phyloP scores from a whole-genome alignment of 2,797 vertebrate genomes.

The Pseudochirops corinnae region DNA sequence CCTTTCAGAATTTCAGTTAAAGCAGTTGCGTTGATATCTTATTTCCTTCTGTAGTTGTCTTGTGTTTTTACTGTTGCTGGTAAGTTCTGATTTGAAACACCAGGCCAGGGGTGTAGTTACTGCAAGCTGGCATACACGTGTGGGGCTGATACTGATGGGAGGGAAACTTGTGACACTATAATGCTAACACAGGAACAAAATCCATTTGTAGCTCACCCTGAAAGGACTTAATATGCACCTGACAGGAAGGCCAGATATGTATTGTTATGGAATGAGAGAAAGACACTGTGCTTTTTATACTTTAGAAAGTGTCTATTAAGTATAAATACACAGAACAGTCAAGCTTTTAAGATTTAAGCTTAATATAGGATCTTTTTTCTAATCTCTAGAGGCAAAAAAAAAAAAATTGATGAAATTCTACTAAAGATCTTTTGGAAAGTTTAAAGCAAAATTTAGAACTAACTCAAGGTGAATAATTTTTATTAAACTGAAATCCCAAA shows the following conservation, averaged over 20 bases:
- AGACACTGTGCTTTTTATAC: conserved; percentile 47
- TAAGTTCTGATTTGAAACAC: conserved; percentile 37
- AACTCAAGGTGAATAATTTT: conserved; percentile 46
- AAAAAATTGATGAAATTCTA: conserved; percentile 41
- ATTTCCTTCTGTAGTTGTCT: background rate
- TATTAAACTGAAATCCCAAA: conserved; percentile 3
- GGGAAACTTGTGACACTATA: conserved; percentile 51
- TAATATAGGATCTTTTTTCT: conserved; percentile 51
- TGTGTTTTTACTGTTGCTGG: background rate
- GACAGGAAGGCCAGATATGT: conserved; percentile 61
- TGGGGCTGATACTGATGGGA: conserved; percentile 43
- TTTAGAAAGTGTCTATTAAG: conserved; percentile 50
- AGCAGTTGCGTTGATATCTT: background rate
- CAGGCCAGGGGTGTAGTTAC: conserved; percentile 25
- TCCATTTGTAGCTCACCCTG: conserved; percentile 57
- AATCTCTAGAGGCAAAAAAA: conserved; percentile 52
- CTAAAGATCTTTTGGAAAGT: conserved; percentile 11
- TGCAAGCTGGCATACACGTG: conserved; percentile 20
- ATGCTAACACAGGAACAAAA: conserved; percentile 44
- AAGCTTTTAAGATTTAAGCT: conserved; percentile 32
- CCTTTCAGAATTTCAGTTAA: background rate
- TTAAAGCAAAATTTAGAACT: conserved; percentile 55
- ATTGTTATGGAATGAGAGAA: background rate
- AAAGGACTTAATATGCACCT: conserved; percentile 48
- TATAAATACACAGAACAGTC: conserved; percentile 51